These are phyloP conservation scores for Centropyge bicolor DNA, from an alignment of 2,797 vertebrate species.

Conservation along the genomic window DNA sequence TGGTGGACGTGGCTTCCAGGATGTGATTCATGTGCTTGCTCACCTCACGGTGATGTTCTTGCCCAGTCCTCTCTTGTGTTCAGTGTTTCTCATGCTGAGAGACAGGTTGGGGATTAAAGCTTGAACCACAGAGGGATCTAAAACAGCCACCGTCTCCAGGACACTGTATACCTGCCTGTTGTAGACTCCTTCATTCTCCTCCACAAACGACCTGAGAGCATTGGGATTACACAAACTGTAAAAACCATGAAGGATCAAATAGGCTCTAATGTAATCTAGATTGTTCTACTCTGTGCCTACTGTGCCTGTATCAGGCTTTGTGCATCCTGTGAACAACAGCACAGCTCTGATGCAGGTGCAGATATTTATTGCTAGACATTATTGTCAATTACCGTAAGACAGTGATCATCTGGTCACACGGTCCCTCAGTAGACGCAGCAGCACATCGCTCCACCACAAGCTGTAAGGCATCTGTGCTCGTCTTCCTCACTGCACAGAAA, in stretches of 20 bases:
- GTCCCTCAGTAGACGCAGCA: constrained; percentile 80
- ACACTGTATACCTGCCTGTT: constrained; percentile 90
- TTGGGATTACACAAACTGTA: constrained; percentile 24
- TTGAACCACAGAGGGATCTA: constrained; percentile 86
- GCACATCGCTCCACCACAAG: constrained; percentile 91
- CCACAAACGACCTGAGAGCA: constrained; percentile 90
- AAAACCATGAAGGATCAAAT: not conserved
- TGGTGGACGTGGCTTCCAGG: constrained; percentile 18
- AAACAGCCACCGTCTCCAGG: constrained; percentile 88
- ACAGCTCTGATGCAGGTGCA: constrained; percentile 17
- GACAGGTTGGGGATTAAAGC: constrained; percentile 90
- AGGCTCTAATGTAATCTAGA: not conserved
- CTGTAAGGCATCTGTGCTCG: constrained; percentile 91
- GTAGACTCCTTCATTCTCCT: constrained; percentile 90
- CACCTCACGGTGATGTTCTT: constrained; percentile 92
- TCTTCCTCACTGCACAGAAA: constrained; percentile 89
- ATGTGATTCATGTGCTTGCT: constrained; percentile 61
- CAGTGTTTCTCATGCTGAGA: constrained; percentile 88
- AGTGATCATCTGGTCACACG: constrained; percentile 86
- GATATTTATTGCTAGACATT: constrained; percentile 33
- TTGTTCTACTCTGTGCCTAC: not conserved
- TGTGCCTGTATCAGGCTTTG: not conserved
- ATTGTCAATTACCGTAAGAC: constrained; percentile 88
- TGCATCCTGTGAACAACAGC: not conserved
- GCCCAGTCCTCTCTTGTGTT: constrained; percentile 94